phyloP scores from a whole-genome alignment of 92 coral and sea anemone genomes.

The Porites evermanni region DNA sequence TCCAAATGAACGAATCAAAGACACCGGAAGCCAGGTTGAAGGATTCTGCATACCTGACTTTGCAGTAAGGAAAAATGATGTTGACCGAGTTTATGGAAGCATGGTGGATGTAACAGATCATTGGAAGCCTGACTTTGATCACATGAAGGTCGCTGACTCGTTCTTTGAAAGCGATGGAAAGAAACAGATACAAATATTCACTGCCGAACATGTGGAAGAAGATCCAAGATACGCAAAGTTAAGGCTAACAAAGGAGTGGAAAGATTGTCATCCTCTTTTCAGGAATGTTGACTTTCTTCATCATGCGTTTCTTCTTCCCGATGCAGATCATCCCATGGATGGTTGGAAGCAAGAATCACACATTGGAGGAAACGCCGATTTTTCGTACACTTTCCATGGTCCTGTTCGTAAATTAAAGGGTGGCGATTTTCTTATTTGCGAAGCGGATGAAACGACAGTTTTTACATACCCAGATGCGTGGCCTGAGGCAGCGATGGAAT shows the following conservation, averaged over 20 bases:
- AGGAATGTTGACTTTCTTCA: constrained; percentile 51
- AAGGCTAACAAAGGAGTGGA: constrained; percentile 77
- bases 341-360: not conserved
- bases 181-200: constrained; percentile 60
- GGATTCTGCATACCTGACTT: constrained; percentile 85
- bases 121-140: constrained; percentile 76
- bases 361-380: not conserved
- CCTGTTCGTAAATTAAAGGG: constrained; percentile 71
- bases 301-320: constrained; percentile 62
- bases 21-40: constrained; percentile 77
- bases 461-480: constrained; percentile 79
- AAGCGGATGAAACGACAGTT: constrained; percentile 66
- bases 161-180: constrained; percentile 41
- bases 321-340: not conserved
- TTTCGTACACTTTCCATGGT: constrained; percentile 63
- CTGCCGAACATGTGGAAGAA: constrained; percentile 63
- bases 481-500: constrained; percentile 90
- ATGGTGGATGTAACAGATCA: constrained; percentile 30
- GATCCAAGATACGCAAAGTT: constrained; percentile 79
- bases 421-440: constrained; percentile 37
- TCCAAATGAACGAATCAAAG: constrained; percentile 26
- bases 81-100: not conserved
- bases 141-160: constrained; percentile 52
- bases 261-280: constrained; percentile 64
- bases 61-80: constrained; percentile 47